These are phyloP conservation scores for Lasioglossum lativentre DNA, from an alignment of 2,888 invertebrate genomes.

Conservation along the genomic window DNA sequence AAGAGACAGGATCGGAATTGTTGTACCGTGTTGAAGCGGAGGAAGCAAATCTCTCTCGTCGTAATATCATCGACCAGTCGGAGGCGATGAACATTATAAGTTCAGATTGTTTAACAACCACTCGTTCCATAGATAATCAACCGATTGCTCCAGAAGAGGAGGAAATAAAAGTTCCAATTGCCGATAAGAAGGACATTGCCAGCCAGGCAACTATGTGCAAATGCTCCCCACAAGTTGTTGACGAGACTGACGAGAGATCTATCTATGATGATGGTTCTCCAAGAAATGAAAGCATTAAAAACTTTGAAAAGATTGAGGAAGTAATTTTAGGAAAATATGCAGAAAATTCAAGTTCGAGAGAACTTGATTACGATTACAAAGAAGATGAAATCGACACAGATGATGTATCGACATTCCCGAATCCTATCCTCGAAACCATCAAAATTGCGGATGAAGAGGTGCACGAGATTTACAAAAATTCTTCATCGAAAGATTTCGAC, in stretches of 20 bases:
- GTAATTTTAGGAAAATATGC: background rate
- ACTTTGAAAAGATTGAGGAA: background rate
- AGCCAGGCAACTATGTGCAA: constrained; percentile 35
- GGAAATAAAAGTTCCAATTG: background rate
- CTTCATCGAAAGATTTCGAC: constrained; percentile 60
- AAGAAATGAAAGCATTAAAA: background rate
- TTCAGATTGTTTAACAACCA: background rate
- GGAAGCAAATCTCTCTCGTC: background rate
- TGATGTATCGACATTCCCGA: background rate
- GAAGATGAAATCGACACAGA: background rate
- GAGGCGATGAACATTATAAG: background rate
- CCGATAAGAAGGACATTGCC: constrained; percentile 19
- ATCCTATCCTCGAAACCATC: background rate
- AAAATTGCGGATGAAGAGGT: constrained; percentile 11
- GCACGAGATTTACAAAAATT: constrained; percentile 58
- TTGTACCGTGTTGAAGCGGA: constrained; percentile 39
- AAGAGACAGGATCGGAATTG: constrained; percentile 33
- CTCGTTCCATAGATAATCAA: background rate
- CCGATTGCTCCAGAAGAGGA: background rate
- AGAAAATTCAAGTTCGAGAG: background rate
- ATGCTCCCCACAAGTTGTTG: background rate
- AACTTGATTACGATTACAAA: background rate
- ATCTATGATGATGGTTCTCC: background rate
- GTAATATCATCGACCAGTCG: background rate
- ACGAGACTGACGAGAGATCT: background rate